Evolutionary conservation across 2,888 invertebrate species (phyloP).

Genomic region (Dicycla oo): DNA sequence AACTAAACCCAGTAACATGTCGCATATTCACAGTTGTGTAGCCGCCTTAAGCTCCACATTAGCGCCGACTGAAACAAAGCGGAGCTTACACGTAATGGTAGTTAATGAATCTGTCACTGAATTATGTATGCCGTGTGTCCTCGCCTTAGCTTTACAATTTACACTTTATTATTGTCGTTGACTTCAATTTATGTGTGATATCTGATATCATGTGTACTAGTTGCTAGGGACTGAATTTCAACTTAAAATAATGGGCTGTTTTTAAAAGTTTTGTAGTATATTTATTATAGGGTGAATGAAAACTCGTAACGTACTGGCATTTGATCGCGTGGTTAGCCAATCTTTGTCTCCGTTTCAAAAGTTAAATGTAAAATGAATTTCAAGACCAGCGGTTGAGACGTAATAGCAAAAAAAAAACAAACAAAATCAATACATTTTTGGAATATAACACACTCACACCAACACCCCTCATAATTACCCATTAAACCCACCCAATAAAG

Average conservation of each 20-base stretch:
- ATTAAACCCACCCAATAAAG: too few species aligned
- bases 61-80: slow-evolving; percentile 56
- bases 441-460: too few species aligned
- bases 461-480: too few species aligned
- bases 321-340: too few species aligned
- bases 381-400: too few species aligned
- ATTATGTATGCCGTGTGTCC: slow-evolving; percentile 59
- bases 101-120: slow-evolving; percentile 58
- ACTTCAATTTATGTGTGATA: slow-evolving; percentile 1
- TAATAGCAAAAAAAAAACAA: too few species aligned
- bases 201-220: background rate
- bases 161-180: slow-evolving; percentile 21
- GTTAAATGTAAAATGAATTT: too few species aligned
- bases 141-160: slow-evolving; percentile 42
- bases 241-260: background rate
- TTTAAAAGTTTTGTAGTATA: too few species aligned
- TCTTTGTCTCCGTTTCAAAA: too few species aligned
- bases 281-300: too few species aligned
- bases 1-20: slow-evolving; percentile 28
- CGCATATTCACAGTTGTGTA: slow-evolving; percentile 22
- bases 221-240: background rate
- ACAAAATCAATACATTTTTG: too few species aligned
- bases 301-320: too few species aligned
- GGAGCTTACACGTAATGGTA: slow-evolving; percentile 54
- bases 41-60: slow-evolving; percentile 51